Evolutionary conservation across 1,140 invertebrate genomes (phyloP).

Genomic region (Melanaphis sacchari): DNA sequence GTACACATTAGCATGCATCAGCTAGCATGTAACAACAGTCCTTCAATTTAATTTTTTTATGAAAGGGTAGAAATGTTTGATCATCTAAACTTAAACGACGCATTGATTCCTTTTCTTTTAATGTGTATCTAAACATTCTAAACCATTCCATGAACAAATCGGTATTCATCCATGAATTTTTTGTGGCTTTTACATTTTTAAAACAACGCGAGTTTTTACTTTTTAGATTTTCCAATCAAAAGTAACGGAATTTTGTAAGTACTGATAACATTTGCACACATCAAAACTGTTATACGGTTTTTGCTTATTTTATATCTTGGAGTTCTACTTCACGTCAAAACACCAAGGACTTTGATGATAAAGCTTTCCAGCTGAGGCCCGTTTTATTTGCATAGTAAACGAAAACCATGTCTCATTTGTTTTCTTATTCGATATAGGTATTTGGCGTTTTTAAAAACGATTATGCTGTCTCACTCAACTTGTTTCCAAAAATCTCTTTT

Average conservation of each 20-base stretch:
- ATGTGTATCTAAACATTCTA: constrained; percentile 61
- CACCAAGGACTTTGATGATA: constrained; percentile 59
- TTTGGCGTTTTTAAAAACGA: constrained; percentile 46
- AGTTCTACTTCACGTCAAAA: constrained; percentile 57
- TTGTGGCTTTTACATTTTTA: constrained; percentile 58
- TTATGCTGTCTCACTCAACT: constrained; percentile 54
- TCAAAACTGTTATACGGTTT: constrained; percentile 62
- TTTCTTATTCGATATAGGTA: constrained; percentile 28
- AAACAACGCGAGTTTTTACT: constrained; percentile 62
- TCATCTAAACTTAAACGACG: constrained; percentile 58
- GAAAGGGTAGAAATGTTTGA: constrained; percentile 59
- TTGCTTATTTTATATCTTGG: constrained; percentile 27
- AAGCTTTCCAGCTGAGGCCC: constrained; percentile 62
- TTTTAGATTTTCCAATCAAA: constrained; percentile 63
- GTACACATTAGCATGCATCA: constrained; percentile 61
- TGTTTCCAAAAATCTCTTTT: constrained; percentile 58
- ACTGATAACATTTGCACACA: constrained; percentile 63
- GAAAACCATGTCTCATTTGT: constrained; percentile 59
- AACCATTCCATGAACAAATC: constrained; percentile 59
- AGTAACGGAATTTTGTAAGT: constrained; percentile 68
- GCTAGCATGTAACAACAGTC: constrained; percentile 62
- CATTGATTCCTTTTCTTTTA: constrained; percentile 62
- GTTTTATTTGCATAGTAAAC: constrained; percentile 63
- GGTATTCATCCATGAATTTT: constrained; percentile 58
- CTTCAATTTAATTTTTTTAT: constrained; percentile 60